Base-by-base conservation (phyloP, 2,888 invertebrate species). In the Dryomyza anilis region DNA sequence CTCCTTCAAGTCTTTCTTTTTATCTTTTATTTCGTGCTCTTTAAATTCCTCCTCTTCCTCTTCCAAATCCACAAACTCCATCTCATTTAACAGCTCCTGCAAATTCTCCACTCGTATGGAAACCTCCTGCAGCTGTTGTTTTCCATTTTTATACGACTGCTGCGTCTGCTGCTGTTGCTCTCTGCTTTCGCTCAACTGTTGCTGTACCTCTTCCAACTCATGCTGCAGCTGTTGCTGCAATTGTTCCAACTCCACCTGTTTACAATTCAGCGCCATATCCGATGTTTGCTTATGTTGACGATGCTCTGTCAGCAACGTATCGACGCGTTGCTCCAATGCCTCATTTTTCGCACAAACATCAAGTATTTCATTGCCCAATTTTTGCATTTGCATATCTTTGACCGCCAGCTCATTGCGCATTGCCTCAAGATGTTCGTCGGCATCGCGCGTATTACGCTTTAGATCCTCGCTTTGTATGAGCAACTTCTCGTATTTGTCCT, bases 401-500 rank as follows among this genome's bases (percentile, higher is more conserved):
- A 66, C 50, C 0, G 56, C 46, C 7, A 73, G 39, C 7, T 66
- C 61, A 21, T 66, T 66, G 45, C 68, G 68, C 67, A 71, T 69
- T 2, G 64, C 62, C 14, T 58, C 57, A 27, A 73, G 55, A 57
- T 72, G 69, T n/a, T 45, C 58, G 53, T 68, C 64, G 0, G 69
- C 65, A 2, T 66, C 65, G 14, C 69, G 61, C 1, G 68, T 25
- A 16, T 64, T 64, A 3, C 63, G 66, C 30, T 71, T 70, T 36
- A 69, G 57, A 23, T 66, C 57, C 21, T 71, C 72, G 57, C 70
- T 66, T 53, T 70, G 61, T 30, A 70, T 67, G 2, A 71, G 52
- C 16, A 71, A 56, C 57, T 71, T 65, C 53, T 71, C 71, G 52
- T 69, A 68, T 27, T 71, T 71, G 2, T 55, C 63, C 53, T 72